Evolutionary conservation across 2,888 invertebrate genomes (phyloP), one percentile per base, ranked within the genome.

Genomic region (Dryobotodes eremita): DNA sequence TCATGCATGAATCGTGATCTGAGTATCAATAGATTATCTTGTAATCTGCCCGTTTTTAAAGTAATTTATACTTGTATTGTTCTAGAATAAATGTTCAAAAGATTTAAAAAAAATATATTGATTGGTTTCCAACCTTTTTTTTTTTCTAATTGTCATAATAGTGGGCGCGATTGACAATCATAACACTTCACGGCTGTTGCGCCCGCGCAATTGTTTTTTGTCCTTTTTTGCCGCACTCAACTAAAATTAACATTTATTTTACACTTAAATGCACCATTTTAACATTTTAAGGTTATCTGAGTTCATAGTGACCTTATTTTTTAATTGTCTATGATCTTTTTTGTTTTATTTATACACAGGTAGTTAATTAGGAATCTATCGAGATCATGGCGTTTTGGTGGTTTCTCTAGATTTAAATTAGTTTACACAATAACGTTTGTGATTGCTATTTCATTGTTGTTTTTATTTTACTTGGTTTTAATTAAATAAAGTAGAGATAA

Each of bases 231-330:
- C 13, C 61, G n/a, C 26, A 50, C 84, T 84, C 46, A 65, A 77
- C 85, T 86, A 77, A 90, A 93, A 91, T 92, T 90, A 90, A 87
- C 89, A 88, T 90, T 91, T 90, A 91, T 92, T 91, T 91, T 90
- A 90, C 91, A 91, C 91, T 91, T 89, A 92, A 92, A 89, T 89
- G 89, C 90, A 92, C 91, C 89, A 90, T 91, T 90, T 92, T 92
- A 92, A 91, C 88, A 85, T 77, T 90, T 82, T 89, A 91, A 91
- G 90, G 91, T 92, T 92, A 88, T 90, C 89, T 88, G 82, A 62
- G 80, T 76, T 72, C 36, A 79, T 77, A 57, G 72, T 90, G 93
- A 90, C 94, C 93, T 94, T 89, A 91, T 92, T 93, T 91, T 92
- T 93, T 89, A 84, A 87, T 93, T 89, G 88, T 86, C 88, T 79